Evolutionary conservation across 1,140 invertebrate species (phyloP).

Genomic region (Drosophila ironensis): DNA sequence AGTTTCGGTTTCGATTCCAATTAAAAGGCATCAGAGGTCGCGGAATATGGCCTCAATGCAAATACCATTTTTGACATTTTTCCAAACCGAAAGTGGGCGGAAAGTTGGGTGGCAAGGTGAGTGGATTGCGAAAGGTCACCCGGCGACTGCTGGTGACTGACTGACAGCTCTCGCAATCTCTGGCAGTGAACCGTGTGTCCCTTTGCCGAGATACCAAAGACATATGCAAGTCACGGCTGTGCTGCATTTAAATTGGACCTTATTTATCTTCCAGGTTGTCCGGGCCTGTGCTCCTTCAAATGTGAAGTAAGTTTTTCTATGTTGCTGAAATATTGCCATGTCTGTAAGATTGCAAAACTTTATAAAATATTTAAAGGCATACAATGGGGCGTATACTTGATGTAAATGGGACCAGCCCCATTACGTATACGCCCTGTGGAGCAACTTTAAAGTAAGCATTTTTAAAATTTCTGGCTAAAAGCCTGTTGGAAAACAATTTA

Average conservation of each 20-base stretch:
- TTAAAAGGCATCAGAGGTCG: constrained; percentile 33
- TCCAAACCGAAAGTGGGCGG: constrained; percentile 24
- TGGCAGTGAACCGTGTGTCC: constrained; percentile 15
- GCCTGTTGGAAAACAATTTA: no score
- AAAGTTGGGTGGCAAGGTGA: constrained; percentile 14
- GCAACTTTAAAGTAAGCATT: no score
- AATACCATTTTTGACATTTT: constrained; percentile 66
- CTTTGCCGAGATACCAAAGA: constrained; percentile 14
- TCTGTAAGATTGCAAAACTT: no score
- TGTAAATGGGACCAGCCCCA: no score
- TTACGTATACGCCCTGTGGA: no score
- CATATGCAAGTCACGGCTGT: neutral
- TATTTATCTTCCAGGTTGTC: neutral
- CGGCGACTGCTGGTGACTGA: neutral
- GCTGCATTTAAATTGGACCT: neutral
- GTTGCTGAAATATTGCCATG: no score
- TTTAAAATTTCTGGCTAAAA: no score
- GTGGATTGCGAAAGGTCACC: constrained; percentile 11
- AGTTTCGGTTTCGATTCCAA: constrained; percentile 52
- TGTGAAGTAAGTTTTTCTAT: no score
- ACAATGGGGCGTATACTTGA: no score
- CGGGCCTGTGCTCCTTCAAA: no score
- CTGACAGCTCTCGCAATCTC: constrained; percentile 27
- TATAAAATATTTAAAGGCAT: no score
- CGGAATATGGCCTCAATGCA: constrained; percentile 40